Evolutionary conservation across 2,888 invertebrate genomes (phyloP).

Genomic region (Lordiphosa andalusiaca): DNA sequence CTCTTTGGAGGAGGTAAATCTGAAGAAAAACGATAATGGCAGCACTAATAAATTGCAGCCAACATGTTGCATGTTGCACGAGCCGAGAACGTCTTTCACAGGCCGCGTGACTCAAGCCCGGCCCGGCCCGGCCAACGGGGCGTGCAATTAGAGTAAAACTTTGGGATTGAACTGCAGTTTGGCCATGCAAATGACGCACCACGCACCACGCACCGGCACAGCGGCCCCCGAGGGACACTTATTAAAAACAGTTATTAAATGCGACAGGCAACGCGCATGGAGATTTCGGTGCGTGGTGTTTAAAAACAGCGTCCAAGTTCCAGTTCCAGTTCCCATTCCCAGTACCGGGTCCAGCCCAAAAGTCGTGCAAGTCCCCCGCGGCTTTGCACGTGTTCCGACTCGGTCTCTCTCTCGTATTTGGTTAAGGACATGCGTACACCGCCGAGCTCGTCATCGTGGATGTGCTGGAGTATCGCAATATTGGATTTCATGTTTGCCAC

Average conservation of each 20-base stretch:
- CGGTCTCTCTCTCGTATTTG: slow-evolving; percentile 34
- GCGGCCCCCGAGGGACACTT: slow-evolving; percentile 68
- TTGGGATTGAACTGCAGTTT: slow-evolving; percentile 28
- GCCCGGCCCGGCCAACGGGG: slow-evolving; percentile 30
- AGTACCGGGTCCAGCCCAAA: slow-evolving; percentile 22
- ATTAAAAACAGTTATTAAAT: slow-evolving; percentile 75
- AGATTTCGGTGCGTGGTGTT: slow-evolving; percentile 51
- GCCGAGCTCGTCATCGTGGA: slow-evolving; percentile 38
- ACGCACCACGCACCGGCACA: slow-evolving; percentile 36
- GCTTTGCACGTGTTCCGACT: slow-evolving; percentile 79
- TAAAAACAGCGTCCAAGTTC: slow-evolving; percentile 9
- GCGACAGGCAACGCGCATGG: slow-evolving; percentile 71
- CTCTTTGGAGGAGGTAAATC: slow-evolving; percentile 51
- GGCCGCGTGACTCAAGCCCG: slow-evolving; percentile 51
- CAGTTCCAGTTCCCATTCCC: slow-evolving; percentile 25
- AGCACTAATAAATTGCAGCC: slow-evolving; percentile 76
- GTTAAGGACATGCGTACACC: slow-evolving; percentile 69
- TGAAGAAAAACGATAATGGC: slow-evolving; percentile 74
- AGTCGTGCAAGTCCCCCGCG: slow-evolving; percentile 78
- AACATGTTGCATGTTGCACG: slow-evolving; percentile 73
- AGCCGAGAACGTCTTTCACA: slow-evolving; percentile 35
- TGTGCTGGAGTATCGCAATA: slow-evolving; percentile 45
- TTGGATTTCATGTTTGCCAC: slow-evolving; percentile 73
- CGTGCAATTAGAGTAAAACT: slow-evolving; percentile 64
- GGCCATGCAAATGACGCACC: slow-evolving; percentile 62